Conservation (phyloP, 2,888 invertebrate species). For the Lasioglossum lativentre region DNA sequence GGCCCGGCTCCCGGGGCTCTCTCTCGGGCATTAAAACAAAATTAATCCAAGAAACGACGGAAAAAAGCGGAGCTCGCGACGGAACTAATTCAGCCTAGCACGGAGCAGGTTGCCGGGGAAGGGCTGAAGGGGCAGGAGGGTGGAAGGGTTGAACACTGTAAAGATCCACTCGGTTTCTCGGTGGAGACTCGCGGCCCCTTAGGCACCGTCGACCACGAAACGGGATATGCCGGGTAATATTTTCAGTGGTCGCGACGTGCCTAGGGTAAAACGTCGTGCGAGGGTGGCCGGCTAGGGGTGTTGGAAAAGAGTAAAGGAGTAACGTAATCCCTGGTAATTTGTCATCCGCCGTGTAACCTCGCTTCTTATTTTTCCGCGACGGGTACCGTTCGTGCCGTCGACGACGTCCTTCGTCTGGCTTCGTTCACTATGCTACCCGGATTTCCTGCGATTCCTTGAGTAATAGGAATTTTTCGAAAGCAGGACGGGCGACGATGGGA, state of each 20-base stretch:
- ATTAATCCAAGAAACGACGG: slow-evolving; percentile 35
- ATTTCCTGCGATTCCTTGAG: slow-evolving; percentile 15
- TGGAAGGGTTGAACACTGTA: not conserved
- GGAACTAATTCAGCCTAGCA: slow-evolving; percentile 32
- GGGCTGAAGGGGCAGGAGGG: not conserved
- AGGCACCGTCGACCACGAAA: slow-evolving; percentile 50
- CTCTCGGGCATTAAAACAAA: slow-evolving; percentile 40
- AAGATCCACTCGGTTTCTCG: slow-evolving; percentile 37
- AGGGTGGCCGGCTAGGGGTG: slow-evolving; percentile 27
- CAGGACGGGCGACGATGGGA: not conserved
- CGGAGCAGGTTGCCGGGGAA: not conserved
- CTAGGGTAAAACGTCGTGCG: slow-evolving; percentile 51
- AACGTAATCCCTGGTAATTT: slow-evolving; percentile 77
- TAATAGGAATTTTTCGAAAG: slow-evolving; percentile 3
- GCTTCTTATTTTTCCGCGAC: slow-evolving; percentile 74
- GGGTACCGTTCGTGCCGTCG: slow-evolving; percentile 16
- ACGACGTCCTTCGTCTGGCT: slow-evolving; percentile 25
- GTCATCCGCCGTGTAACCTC: slow-evolving; percentile 71
- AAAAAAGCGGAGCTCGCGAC: slow-evolving; percentile 9
- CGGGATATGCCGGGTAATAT: slow-evolving; percentile 66
- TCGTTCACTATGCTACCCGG: slow-evolving; percentile 24
- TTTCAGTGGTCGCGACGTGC: slow-evolving; percentile 60
- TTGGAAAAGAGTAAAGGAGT: slow-evolving; percentile 47
- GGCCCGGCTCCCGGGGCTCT: not conserved
- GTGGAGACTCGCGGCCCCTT: slow-evolving; percentile 31